Evolutionary conservation across 2,888 invertebrate genomes (phyloP), one percentile per base, ranked within the genome.

Genomic region (Hypomecis punctinalis): DNA sequence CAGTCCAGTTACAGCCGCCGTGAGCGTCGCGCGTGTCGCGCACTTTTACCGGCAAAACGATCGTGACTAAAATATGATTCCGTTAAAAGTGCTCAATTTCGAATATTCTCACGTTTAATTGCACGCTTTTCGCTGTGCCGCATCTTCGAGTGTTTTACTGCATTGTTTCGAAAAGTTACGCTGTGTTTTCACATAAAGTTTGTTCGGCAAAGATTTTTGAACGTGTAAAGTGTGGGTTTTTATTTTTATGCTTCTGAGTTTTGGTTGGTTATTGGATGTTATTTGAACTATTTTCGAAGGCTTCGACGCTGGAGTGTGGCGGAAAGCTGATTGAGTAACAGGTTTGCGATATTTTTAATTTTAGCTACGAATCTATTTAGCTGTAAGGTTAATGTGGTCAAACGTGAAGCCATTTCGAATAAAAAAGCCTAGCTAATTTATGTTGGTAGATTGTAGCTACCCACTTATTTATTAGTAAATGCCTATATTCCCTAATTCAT

Each of bases 1-100:
- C 86, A 90, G 90, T 91, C 88, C 85, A 84, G 88, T 86, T 88
- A 84, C 70, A 81, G 73, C 71, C 78, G 78, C 71, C 75, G 63
- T 33, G 73, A 47, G 76, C 6, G 66, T n/a, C 42, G 74, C 56
- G 77, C 82, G 90, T 83, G 70, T 77, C 61, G 70, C 66, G 63
- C 73, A 42, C 59, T 74, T 71, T 73, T 71, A 60, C 71, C 70
- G 70, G 67, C 73, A 66, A 77, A 72, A 79, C 80, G 82, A 84
- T 85, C 87, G 86, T 80, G 76, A 80, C 65, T 67, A 77, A 80
- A 80, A 76, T 70, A 84, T 79, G 78, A 76, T 76, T 74, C 75
- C 72, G 74, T 77, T 79, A 71, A 76, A 78, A 76, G 70, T 76
- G 73, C 58, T 71, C 68, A 59, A 67, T 73, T 72, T 73, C 73